phyloP scores from a whole-genome alignment of 2,888 invertebrate genomes.

The Boloria euphrosyne region DNA sequence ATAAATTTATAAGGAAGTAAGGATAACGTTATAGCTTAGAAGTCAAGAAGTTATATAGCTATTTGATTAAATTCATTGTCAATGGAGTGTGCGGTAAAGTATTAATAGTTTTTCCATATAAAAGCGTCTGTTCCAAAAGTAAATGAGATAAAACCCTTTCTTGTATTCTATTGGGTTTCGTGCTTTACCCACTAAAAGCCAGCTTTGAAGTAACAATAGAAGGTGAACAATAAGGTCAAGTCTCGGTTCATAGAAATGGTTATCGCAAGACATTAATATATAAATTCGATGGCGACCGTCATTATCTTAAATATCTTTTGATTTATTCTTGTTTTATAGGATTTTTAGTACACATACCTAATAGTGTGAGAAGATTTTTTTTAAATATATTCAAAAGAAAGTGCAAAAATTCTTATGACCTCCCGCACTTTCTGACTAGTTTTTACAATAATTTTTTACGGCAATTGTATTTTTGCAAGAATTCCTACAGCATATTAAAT shows the following conservation, averaged over 20 bases:
- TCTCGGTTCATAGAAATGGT: conserved; percentile 14
- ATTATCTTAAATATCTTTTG: background rate
- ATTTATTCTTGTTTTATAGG: too few relatives aligned
- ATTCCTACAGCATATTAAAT: too few relatives aligned
- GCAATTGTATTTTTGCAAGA: too few relatives aligned
- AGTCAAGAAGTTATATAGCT: too few relatives aligned
- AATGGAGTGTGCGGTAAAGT: conserved; percentile 17
- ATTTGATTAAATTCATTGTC: background rate
- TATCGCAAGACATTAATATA: background rate
- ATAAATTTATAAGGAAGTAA: too few relatives aligned
- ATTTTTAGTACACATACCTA: too few relatives aligned
- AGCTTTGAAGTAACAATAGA: conserved; percentile 47
- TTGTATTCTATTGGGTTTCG: conserved; percentile 43
- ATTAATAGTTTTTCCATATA: conserved; percentile 27
- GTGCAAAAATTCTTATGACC: too few relatives aligned
- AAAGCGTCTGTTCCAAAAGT: conserved; percentile 30
- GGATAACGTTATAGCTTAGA: too few relatives aligned
- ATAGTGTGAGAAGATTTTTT: too few relatives aligned
- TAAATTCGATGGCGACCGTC: background rate
- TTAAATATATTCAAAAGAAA: too few relatives aligned
- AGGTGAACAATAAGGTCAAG: conserved; percentile 43
- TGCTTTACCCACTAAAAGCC: conserved; percentile 47
- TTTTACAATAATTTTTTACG: too few relatives aligned
- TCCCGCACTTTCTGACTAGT: too few relatives aligned
- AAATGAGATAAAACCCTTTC: conserved; percentile 46